These are phyloP conservation scores for Deilephila elpenor DNA, from an alignment of 2,888 invertebrate species.

Conservation along the genomic window DNA sequence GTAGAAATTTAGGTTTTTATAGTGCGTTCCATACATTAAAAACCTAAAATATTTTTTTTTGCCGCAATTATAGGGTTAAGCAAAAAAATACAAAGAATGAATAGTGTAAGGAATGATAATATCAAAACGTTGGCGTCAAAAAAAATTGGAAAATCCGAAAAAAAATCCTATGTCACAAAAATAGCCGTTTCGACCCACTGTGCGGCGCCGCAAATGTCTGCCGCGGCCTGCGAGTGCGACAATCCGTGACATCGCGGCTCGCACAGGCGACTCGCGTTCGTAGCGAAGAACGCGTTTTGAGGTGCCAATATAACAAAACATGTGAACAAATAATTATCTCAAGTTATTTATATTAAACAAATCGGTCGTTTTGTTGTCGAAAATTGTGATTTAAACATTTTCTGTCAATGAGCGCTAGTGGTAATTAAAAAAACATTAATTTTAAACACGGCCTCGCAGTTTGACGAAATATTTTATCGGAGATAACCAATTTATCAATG, in stretches of 20 bases:
- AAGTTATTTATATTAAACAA: not conserved
- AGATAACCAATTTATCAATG: conserved; percentile 25
- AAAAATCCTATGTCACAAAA: too few species aligned
- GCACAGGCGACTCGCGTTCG: not conserved
- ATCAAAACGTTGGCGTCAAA: too few species aligned
- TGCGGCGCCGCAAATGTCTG: not conserved
- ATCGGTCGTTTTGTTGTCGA: not conserved
- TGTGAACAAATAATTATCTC: not conserved
- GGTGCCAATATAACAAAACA: not conserved
- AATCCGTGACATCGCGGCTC: not conserved
- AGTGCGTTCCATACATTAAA: too few species aligned
- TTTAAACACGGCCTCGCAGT: conserved; percentile 10
- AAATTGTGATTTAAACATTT: not conserved
- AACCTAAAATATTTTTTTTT: too few species aligned
- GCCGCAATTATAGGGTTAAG: too few species aligned
- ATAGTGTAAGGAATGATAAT: too few species aligned
- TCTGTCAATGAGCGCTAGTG: not conserved
- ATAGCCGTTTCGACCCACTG: too few species aligned
- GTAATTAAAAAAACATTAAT: not conserved
- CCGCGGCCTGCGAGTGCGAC: not conserved
- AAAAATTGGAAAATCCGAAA: too few species aligned
- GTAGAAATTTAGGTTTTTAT: too few species aligned
- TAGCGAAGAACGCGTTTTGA: not conserved
- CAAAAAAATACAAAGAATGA: too few species aligned
- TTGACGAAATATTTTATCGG: conserved; percentile 29